Percentiles rank a stretch among this genome's conserved stretches.
phyloP scores from a whole-genome alignment of 2,888 invertebrate genomes.

The Prosapia bicincta region DNA sequence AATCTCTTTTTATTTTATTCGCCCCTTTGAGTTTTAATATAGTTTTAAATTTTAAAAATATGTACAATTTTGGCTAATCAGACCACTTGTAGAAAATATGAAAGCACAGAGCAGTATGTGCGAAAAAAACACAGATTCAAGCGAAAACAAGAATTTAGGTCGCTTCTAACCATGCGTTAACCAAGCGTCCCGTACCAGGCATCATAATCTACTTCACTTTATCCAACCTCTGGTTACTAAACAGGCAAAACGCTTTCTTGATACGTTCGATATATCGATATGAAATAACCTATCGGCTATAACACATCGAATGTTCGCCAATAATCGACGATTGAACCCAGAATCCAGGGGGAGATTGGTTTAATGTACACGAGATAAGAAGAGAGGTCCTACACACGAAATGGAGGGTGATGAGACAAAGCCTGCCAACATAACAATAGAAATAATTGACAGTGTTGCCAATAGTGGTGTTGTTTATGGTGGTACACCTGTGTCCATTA shows the following conservation, averaged over 20 bases:
- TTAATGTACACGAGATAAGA: not conserved
- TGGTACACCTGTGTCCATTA: constrained; percentile 22
- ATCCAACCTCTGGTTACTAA: too few relatives aligned
- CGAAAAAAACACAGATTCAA: too few relatives aligned
- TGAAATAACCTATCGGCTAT: not conserved
- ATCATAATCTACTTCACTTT: too few relatives aligned
- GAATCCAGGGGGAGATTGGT: not conserved
- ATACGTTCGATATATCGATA: not conserved
- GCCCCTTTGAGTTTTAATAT: too few relatives aligned
- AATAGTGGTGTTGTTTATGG: constrained; percentile 24
- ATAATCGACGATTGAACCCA: not conserved
- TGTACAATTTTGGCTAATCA: too few relatives aligned
- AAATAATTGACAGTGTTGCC: constrained; percentile 27
- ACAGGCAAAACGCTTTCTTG: not conserved
- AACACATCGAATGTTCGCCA: not conserved
- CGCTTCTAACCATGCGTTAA: too few relatives aligned
- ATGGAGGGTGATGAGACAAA: not conserved
- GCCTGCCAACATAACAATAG: constrained; percentile 14
- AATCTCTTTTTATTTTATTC: too few relatives aligned
- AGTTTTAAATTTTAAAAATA: too few relatives aligned
- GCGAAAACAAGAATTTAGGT: too few relatives aligned
- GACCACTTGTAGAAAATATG: too few relatives aligned
- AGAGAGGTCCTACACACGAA: not conserved
- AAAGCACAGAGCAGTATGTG: too few relatives aligned
- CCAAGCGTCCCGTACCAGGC: too few relatives aligned